These are phyloP conservation scores for Sinodicranocentrus sp. DNA, from an alignment of 2,888 invertebrate genomes.

Conservation along the genomic window DNA sequence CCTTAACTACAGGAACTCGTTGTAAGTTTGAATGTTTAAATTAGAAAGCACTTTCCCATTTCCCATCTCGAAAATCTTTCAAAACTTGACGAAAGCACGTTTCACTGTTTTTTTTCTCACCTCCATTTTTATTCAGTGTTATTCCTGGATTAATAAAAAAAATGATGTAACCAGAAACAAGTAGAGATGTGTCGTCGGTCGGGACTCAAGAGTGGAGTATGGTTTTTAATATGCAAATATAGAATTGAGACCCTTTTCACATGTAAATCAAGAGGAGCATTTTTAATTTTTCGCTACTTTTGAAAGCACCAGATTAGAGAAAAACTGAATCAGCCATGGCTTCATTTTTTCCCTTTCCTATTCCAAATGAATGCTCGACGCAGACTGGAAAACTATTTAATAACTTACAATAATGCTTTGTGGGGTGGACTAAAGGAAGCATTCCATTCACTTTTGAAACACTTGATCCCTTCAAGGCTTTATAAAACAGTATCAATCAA, in stretches of 20 bases:
- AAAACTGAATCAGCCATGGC: conserved; percentile 51
- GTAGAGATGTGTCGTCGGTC: background rate
- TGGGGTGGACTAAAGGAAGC: conserved; percentile 25
- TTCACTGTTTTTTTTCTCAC: conserved; percentile 44
- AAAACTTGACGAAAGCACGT: conserved; percentile 50
- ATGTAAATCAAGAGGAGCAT: conserved; percentile 64
- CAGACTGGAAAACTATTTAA: background rate
- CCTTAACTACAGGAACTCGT: background rate
- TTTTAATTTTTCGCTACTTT: conserved; percentile 73
- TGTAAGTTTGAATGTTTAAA: background rate
- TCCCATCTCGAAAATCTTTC: conserved; percentile 51
- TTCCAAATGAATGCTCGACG: background rate
- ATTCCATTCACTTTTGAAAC: conserved; percentile 42
- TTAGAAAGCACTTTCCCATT: conserved; percentile 27
- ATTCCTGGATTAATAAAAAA: conserved; percentile 64
- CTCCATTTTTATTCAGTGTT: conserved; percentile 44
- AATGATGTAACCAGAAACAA: conserved; percentile 32
- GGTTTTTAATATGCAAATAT: conserved; percentile 75
- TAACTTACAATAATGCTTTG: no score
- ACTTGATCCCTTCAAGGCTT: conserved; percentile 58
- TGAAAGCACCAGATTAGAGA: conserved; percentile 2
- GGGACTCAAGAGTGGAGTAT: background rate
- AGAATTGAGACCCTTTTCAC: conserved; percentile 43
- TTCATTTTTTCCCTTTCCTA: background rate
- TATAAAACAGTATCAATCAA: conserved; percentile 54